A percentile compares a stretch with the other conserved stretches of the same genome.
Evolutionary conservation across 2,888 invertebrate genomes (phyloP).

Genomic region (Heliconius ismenius): DNA sequence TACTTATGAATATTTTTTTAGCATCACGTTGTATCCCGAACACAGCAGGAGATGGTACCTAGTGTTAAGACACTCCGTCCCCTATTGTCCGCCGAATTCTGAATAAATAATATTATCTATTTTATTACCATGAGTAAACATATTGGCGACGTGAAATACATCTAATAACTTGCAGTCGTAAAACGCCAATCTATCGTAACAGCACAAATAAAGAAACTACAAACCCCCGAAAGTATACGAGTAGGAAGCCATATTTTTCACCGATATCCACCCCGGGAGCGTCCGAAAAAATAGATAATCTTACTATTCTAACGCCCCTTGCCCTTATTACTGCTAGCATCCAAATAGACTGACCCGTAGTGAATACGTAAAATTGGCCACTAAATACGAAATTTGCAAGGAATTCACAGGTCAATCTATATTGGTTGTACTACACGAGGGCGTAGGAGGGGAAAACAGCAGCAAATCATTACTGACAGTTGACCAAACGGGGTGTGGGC

Average conservation of each 20-base stretch:
- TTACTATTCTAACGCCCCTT: conserved; percentile 78
- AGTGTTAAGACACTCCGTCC: too few species aligned
- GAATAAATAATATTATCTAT: background rate
- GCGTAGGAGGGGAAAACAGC: conserved; percentile 72
- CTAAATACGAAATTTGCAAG: conserved; percentile 33
- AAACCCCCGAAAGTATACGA: conserved; percentile 64
- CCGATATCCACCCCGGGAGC: conserved; percentile 73
- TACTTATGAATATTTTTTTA: too few species aligned
- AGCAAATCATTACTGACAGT: conserved; percentile 83
- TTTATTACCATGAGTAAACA: conserved; percentile 17
- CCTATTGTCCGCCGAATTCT: too few species aligned
- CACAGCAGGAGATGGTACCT: too few species aligned
- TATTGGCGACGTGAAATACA: conserved; percentile 40
- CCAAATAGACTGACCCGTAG: conserved; percentile 46
- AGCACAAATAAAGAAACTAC: conserved; percentile 60
- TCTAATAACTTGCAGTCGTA: conserved; percentile 47
- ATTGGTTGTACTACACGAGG: conserved; percentile 60
- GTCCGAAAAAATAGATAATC: conserved; percentile 81
- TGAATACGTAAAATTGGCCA: conserved; percentile 26
- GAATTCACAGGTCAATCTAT: conserved; percentile 47
- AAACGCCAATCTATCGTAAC: conserved; percentile 46
- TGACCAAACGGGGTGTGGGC: conserved; percentile 78
- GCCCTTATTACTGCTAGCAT: conserved; percentile 55
- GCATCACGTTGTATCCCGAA: background rate
- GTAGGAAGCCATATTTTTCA: conserved; percentile 81